These are phyloP conservation scores for Colinus virginianus DNA, from an alignment of 2,113 vertebrate genomes.

Conservation along the genomic window DNA sequence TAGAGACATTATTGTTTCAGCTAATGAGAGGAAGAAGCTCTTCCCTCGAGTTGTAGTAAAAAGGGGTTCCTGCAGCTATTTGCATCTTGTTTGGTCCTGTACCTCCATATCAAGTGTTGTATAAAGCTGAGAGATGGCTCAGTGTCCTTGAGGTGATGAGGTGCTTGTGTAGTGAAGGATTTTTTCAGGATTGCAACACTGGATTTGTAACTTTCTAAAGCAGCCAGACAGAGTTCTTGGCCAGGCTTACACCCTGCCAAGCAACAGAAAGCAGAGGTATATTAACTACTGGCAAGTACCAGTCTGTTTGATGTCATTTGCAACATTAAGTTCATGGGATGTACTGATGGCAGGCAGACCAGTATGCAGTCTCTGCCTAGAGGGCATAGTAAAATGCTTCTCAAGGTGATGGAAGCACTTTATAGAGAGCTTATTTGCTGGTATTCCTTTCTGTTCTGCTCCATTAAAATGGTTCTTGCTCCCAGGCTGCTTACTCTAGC, in stretches of 20 bases:
- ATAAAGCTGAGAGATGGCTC: neutral
- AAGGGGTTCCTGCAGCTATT: neutral
- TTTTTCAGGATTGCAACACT: neutral
- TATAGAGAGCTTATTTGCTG: neutral
- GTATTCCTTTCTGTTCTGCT: neutral
- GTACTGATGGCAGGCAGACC: neutral
- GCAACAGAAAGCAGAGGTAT: neutral
- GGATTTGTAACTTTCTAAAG: neutral
- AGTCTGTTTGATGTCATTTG: neutral
- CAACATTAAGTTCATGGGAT: neutral
- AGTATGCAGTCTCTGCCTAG: neutral
- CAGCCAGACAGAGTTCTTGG: neutral
- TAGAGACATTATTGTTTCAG: neutral
- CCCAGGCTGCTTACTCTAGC: neutral
- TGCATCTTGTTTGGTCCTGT: neutral
- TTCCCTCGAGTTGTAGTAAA: neutral
- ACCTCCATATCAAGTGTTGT: neutral
- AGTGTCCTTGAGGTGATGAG: neutral
- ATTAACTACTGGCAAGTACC: neutral
- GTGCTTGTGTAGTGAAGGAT: neutral
- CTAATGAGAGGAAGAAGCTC: neutral
- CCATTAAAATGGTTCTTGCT: neutral
- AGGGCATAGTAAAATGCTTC: neutral
- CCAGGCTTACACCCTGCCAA: neutral
- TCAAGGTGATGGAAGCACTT: neutral